Percentiles rank a stretch among this genome's conserved stretches.
phyloP scores from a whole-genome alignment of 2,797 vertebrate genomes.

The Liparis tanakae region DNA sequence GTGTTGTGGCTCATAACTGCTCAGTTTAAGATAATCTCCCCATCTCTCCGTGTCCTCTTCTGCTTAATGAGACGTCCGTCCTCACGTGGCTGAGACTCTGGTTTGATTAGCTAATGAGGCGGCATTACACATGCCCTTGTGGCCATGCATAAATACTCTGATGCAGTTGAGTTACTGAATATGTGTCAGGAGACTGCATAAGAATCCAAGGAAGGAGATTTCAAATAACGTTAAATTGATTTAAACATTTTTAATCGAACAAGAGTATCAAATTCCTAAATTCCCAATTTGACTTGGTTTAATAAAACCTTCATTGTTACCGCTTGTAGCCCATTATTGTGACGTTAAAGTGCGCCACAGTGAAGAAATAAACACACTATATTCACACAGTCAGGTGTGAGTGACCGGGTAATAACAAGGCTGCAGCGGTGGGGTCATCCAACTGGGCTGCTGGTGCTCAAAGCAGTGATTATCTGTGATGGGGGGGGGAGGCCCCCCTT shows the following conservation, averaged over 20 bases:
- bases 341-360: slow-evolving; percentile 3
- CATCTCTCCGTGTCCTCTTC: slow-evolving; percentile 52
- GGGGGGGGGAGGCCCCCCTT: slow-evolving; percentile 26
- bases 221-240: not conserved
- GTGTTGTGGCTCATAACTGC: slow-evolving; percentile 35
- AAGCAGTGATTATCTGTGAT: slow-evolving; percentile 47
- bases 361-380: slow-evolving; percentile 21
- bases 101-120: slow-evolving; percentile 74
- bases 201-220: not conserved
- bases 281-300: not conserved
- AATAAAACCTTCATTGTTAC: not conserved
- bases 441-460: slow-evolving; percentile 39
- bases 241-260: not conserved
- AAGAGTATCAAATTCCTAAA: not conserved
- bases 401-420: slow-evolving; percentile 38
- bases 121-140: slow-evolving; percentile 55
- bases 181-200: not conserved
- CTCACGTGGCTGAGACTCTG: slow-evolving; percentile 50
- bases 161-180: slow-evolving; percentile 14
- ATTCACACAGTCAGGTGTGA: slow-evolving; percentile 24
- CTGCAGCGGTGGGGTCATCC: slow-evolving; percentile 25
- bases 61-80: slow-evolving; percentile 58
- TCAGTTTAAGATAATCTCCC: slow-evolving; percentile 51
- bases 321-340: slow-evolving; percentile 20
- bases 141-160: slow-evolving; percentile 44